Percentiles rank a stretch among this genome's conserved stretches.
Evolutionary conservation across 2,113 vertebrate species (phyloP).

Genomic region (Varanus komodoensis): DNA sequence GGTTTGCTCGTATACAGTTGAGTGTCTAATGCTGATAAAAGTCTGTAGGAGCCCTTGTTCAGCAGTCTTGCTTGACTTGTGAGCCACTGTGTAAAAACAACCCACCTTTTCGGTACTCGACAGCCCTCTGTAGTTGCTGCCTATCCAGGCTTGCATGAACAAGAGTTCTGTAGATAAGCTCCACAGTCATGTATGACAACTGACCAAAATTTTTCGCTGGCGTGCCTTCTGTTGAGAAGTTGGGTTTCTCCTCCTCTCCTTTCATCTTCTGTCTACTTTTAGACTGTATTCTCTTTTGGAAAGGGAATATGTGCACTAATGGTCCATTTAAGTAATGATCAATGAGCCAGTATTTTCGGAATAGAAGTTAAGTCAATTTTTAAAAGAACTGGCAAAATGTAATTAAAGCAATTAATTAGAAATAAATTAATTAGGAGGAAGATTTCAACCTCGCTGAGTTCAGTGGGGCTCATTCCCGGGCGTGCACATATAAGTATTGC

Average conservation of each 20-base stretch:
- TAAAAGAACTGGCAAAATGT: neutral
- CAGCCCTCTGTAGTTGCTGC: neutral
- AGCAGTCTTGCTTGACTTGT: neutral
- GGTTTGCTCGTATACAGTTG: neutral
- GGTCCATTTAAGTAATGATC: neutral
- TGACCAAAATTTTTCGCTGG: neutral
- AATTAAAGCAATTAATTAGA: neutral
- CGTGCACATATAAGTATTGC: no score
- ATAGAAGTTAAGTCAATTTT: neutral
- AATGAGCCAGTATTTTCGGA: neutral
- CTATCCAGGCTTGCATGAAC: neutral
- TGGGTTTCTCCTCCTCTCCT: neutral
- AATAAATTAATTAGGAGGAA: no score
- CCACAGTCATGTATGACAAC: no score
- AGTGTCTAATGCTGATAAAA: neutral
- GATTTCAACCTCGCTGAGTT: no score
- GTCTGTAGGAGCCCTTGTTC: neutral
- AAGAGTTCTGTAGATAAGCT: neutral
- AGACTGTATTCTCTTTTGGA: neutral
- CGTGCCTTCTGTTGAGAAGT: neutral
- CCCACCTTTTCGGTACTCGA: neutral
- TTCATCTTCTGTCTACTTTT: neutral
- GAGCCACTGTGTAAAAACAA: neutral
- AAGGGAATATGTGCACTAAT: neutral
- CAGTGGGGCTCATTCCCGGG: no score